Base-by-base conservation (phyloP, 37 sponge, comb jelly and placozoan genomes). In the Chondrosia reniformis region DNA sequence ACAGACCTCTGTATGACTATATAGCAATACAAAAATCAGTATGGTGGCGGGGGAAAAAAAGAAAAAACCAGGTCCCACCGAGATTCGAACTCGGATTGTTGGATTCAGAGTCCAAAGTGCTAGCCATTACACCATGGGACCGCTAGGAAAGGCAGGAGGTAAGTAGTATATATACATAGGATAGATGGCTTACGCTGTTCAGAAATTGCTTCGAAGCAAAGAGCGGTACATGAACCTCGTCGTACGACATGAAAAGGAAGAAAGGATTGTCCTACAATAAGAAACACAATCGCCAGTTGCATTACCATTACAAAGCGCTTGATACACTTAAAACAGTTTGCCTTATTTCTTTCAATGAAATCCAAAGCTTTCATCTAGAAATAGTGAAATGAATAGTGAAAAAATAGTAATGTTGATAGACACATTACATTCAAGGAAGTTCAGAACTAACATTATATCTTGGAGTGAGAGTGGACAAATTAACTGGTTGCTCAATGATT, bases 401-500 rank as follows among this genome's bases (percentile, higher is more conserved):
- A 4, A 4, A 64, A 64, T 64, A 64, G 33, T 15, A 64, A 49
- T 49, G 15, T 15, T 19, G 10, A 15, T 49, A 15, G 10, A 49
- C 52, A 49, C 52, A 49, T 49, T 10, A 19, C 15, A 10, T 19
- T 49, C 15, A 10, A 19, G 52, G 10, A 49, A 19, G 15, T 10
- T 15, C 52, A 13, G 24, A 7, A 27, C 81, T 81, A 33, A 81
- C 81, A 55, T 81, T 81, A 59, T 81, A 81, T 13, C 81, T 56
- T 8, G 81, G 81, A 55, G 81, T 81, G 45, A 86, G 81, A n/a
- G 77, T 80, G 21, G 65, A 76, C 12, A 86, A 38, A 46, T 86
- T 74, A 4, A 81, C 87, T 22, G 87, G 87, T 56, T 86, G 87
- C 61, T 86, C 81, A 1, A 80, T 59, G 28, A 86, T 86, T 25